These are phyloP conservation scores for Philopedon plagiatum DNA, from an alignment of 2,888 invertebrate species.

Conservation along the genomic window DNA sequence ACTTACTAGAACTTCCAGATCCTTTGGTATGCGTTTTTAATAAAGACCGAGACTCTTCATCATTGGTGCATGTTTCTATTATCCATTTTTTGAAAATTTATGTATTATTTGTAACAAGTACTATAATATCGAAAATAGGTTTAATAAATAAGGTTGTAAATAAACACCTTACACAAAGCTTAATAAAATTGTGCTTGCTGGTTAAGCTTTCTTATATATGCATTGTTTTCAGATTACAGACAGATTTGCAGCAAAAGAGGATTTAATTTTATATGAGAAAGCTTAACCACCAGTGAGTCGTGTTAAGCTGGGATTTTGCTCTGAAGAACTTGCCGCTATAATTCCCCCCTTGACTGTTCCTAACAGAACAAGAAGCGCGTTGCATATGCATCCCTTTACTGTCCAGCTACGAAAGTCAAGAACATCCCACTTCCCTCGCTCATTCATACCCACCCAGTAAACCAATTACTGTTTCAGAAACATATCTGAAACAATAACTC, in stretches of 20 bases:
- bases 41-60: neutral
- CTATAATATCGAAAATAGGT: neutral
- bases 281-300: too few relatives aligned
- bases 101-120: neutral
- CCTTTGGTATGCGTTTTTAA: neutral
- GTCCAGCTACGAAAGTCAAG: too few relatives aligned
- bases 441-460: too few relatives aligned
- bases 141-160: too few relatives aligned
- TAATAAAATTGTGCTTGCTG: neutral
- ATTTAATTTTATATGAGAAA: neutral
- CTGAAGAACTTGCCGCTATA: too few relatives aligned
- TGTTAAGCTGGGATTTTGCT: too few relatives aligned
- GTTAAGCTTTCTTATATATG: neutral
- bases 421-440: too few relatives aligned
- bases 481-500: too few relatives aligned
- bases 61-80: neutral
- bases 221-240: neutral
- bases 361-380: too few relatives aligned
- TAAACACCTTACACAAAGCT: neutral
- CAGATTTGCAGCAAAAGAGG: neutral
- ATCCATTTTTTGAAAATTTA: neutral
- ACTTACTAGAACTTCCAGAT: neutral
- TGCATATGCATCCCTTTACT: too few relatives aligned
- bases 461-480: too few relatives aligned
- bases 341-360: too few relatives aligned